Conservation (phyloP, 2,113 vertebrate genomes). For the Perognathus longimembris region DNA sequence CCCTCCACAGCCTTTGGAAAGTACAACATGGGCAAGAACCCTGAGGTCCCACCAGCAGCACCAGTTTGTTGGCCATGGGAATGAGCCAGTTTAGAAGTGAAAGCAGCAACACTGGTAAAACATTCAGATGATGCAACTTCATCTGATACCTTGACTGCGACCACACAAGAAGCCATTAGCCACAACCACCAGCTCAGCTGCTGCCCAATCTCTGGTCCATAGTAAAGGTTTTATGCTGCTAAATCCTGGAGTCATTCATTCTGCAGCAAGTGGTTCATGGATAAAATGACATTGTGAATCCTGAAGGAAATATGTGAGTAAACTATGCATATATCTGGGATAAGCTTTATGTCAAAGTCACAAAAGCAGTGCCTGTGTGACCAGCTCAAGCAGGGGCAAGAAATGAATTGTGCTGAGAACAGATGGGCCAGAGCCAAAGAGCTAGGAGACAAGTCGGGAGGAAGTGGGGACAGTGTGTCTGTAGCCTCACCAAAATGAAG, state of each 20-base stretch:
- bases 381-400: background rate
- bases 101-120: background rate
- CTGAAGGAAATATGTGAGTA: background rate
- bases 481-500: background rate
- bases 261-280: background rate
- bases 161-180: background rate
- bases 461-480: background rate
- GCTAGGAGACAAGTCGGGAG: background rate
- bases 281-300: background rate
- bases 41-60: background rate
- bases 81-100: background rate
- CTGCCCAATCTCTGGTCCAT: background rate
- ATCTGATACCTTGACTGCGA: background rate
- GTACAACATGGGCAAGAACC: background rate
- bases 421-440: background rate
- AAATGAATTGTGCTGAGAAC: background rate
- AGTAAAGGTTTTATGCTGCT: background rate
- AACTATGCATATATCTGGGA: background rate
- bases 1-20: background rate
- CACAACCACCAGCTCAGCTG: background rate
- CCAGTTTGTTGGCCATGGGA: background rate
- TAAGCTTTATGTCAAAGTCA: background rate
- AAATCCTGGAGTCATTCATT: background rate
- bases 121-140: background rate
- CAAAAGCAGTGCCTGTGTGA: background rate